These are phyloP conservation scores for Chalcis sispes DNA, from an alignment of 2,888 invertebrate genomes.

Conservation along the genomic window DNA sequence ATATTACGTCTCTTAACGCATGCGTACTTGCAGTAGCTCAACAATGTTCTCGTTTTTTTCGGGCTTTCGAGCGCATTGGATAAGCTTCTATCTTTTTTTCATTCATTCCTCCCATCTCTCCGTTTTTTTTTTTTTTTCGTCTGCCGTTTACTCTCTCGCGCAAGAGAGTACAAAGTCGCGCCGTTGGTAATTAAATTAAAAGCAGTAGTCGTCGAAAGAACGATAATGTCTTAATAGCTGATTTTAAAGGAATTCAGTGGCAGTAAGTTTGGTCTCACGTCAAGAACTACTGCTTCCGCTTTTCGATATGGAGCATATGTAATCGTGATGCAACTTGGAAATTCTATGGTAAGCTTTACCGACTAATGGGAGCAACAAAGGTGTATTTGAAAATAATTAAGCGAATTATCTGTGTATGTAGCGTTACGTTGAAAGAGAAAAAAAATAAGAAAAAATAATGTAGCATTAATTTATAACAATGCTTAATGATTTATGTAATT, in stretches of 20 bases:
- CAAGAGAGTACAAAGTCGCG: neutral
- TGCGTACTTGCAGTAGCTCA: slow-evolving; percentile 24
- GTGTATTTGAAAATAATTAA: too few species aligned
- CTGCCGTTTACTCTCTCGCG: neutral
- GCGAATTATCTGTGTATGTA: too few species aligned
- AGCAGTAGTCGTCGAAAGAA: neutral
- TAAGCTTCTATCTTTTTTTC: neutral
- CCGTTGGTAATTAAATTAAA: neutral
- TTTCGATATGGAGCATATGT: slow-evolving; percentile 4
- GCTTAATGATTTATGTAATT: too few species aligned
- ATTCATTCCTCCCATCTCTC: neutral
- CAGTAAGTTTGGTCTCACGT: neutral
- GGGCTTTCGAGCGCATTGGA: too few species aligned
- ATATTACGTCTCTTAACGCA: neutral
- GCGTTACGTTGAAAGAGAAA: too few species aligned
- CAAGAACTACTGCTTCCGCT: neutral
- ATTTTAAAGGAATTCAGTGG: neutral
- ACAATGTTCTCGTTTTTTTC: neutral
- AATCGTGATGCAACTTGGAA: neutral
- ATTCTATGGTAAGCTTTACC: too few species aligned
- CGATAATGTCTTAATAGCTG: slow-evolving; percentile 35
- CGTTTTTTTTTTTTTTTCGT: neutral
- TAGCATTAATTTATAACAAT: too few species aligned
- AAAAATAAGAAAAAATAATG: too few species aligned
- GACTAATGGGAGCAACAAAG: too few species aligned